Conservation (phyloP, 2,888 invertebrate genomes). For the Helicoverpa assulta region DNA sequence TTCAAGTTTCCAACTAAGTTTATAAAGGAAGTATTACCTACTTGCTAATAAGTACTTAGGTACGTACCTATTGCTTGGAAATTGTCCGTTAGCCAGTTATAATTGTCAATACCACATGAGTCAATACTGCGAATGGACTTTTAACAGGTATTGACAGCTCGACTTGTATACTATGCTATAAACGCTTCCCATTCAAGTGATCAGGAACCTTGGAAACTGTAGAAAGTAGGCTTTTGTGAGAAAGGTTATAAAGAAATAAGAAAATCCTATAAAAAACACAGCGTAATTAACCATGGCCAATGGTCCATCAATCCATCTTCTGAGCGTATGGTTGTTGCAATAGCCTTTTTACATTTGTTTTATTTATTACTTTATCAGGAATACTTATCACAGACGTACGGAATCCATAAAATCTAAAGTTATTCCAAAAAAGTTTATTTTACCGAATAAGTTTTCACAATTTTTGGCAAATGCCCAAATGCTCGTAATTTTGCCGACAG, state of each 20-base stretch:
- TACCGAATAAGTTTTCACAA: background rate
- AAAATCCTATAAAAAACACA: background rate
- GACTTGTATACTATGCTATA: background rate
- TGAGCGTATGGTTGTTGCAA: too few relatives aligned
- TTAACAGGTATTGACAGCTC: background rate
- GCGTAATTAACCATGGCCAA: too few relatives aligned
- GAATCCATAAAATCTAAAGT: background rate
- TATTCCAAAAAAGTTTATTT: conserved; percentile 7
- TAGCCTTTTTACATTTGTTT: too few relatives aligned
- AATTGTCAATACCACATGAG: background rate
- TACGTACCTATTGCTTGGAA: background rate
- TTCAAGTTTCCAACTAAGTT: background rate
- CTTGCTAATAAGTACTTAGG: too few relatives aligned
- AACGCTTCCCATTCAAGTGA: background rate
- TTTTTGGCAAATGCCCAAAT: conserved; percentile 3
- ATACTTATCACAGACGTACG: background rate
- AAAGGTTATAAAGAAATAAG: background rate
- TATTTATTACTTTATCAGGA: background rate
- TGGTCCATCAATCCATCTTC: too few relatives aligned
- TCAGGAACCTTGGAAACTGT: background rate
- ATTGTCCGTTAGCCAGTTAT: background rate
- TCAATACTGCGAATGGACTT: background rate
- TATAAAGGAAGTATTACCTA: too few relatives aligned
- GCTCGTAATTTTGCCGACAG: conserved; percentile 2
- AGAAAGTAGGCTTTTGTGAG: too few relatives aligned